These are phyloP conservation scores for Cydia strobilella DNA, from an alignment of 1,140 invertebrate genomes.

Conservation along the genomic window DNA sequence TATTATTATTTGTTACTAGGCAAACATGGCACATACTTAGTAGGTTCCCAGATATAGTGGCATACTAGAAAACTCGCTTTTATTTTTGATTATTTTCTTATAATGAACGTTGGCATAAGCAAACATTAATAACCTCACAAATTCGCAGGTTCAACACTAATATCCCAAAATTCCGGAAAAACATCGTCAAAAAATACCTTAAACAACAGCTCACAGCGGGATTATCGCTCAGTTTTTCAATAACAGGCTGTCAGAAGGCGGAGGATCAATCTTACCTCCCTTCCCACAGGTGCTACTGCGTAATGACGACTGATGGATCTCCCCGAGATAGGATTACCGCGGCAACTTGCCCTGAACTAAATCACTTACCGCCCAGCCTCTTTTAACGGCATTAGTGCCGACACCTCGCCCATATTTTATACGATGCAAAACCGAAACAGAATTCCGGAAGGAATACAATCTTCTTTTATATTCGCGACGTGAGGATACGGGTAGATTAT, in stretches of 20 bases:
- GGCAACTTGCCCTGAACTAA: constrained; percentile 58
- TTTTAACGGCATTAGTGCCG: constrained; percentile 56
- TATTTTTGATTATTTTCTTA: background rate
- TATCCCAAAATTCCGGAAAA: constrained; percentile 46
- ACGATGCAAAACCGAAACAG: constrained; percentile 24
- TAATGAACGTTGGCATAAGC: background rate
- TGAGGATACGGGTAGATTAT: constrained; percentile 39
- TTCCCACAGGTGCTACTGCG: constrained; percentile 59
- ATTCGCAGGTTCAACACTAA: constrained; percentile 36
- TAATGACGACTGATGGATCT: constrained; percentile 76
- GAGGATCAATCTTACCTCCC: constrained; percentile 70
- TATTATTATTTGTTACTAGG: no score
- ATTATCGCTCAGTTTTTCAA: constrained; percentile 78
- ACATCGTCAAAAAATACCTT: constrained; percentile 56
- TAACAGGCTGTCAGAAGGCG: constrained; percentile 70
- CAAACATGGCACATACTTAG: no score
- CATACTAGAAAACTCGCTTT: no score
- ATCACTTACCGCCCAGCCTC: constrained; percentile 59
- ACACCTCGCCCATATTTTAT: constrained; percentile 39
- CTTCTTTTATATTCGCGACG: constrained; percentile 20
- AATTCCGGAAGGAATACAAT: constrained; percentile 20
- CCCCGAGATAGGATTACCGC: constrained; percentile 64
- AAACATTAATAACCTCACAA: constrained; percentile 11
- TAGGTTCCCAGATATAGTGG: no score
- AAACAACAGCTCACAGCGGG: constrained; percentile 59